Evolutionary conservation across 92 coral and sea anemone species (phyloP), one percentile per base, ranked within the genome.

Genomic region (Umimayanthus chanpuru): DNA sequence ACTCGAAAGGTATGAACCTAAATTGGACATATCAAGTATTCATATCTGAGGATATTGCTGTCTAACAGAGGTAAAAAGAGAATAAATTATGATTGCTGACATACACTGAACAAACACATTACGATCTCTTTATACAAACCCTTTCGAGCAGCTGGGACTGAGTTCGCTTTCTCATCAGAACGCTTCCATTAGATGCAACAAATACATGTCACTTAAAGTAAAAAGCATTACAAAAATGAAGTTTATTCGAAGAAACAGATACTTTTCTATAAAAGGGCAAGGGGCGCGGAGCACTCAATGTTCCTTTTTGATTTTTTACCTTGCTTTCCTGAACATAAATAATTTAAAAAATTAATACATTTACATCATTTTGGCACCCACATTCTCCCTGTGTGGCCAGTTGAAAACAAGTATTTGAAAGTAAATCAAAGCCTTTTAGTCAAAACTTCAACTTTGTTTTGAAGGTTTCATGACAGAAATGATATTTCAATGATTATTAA

Each of bases 61-160:
- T 64, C 84, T 80, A 81, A 92, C 91, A 66, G 83, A 79, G 86
- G 94, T 85, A 94, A 95, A 89, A 89, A 85, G 89, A 80, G 94
- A 95, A 93, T 93, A 91, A 93, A 95, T 95, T 91, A 92, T 85
- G 87, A 86, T 83, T 90, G 94, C 88, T 93, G 98, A 95, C 98
- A 95, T 90, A 93, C 88, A 95, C 91, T 93, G 98, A 95, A 76
- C 98, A 95, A 95, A 95, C 93, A 93, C 98, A 93, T 95, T 93
- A 95, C 90, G 82, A 83, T 89, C 85, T 91, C 92, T 92, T 95
- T 90, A 90, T 90, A 90, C 92, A 92, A 65, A 61, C 80, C 79
- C 93, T 85, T 80, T 76, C 78, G 18, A 85, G 90, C 98, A 95
- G 98, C 98, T 95, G 98, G 91, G 66, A 43, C 79, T 75, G 85